These are phyloP conservation scores for Ctenodactylus gundi DNA, from an alignment of 2,113 vertebrate genomes.

Conservation along the genomic window DNA sequence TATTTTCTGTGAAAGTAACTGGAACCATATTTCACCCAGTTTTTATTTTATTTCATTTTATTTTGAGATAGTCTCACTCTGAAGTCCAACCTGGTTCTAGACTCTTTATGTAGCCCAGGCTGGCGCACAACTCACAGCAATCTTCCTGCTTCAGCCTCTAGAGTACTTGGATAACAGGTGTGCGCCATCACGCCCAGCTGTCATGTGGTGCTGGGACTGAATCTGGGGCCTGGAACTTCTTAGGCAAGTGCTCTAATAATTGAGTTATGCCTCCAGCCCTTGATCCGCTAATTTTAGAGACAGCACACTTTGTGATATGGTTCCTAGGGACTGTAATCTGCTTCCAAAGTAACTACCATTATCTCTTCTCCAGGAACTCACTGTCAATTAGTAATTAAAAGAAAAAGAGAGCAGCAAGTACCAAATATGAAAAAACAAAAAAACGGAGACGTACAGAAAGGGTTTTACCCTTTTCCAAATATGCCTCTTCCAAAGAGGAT, in stretches of 20 bases:
- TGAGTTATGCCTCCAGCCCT: no score
- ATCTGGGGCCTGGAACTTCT: no score
- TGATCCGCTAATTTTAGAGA: conserved; percentile 53
- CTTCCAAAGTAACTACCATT: not conserved
- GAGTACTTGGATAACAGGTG: no score
- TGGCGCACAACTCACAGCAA: no score
- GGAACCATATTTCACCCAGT: not conserved
- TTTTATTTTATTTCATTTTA: no score
- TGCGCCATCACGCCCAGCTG: no score
- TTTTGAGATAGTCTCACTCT: no score
- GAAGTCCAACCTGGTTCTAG: no score
- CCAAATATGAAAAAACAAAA: conserved; percentile 5
- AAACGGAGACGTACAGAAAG: not conserved
- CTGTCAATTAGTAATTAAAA: not conserved
- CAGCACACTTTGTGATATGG: not conserved
- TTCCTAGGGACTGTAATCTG: not conserved
- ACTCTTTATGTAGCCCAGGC: no score
- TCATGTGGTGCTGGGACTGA: no score
- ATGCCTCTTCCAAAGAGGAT: not conserved
- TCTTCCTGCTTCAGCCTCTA: no score
- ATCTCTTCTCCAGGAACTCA: conserved; percentile 30
- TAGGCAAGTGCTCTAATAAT: no score
- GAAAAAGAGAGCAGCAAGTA: conserved; percentile 10
- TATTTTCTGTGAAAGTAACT: conserved; percentile 21
- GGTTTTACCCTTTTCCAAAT: not conserved